Percentiles rank a stretch among this genome's conserved stretches.
These are phyloP conservation scores for Nymphalis urticae DNA, from an alignment of 2,888 invertebrate species.

Conservation along the genomic window DNA sequence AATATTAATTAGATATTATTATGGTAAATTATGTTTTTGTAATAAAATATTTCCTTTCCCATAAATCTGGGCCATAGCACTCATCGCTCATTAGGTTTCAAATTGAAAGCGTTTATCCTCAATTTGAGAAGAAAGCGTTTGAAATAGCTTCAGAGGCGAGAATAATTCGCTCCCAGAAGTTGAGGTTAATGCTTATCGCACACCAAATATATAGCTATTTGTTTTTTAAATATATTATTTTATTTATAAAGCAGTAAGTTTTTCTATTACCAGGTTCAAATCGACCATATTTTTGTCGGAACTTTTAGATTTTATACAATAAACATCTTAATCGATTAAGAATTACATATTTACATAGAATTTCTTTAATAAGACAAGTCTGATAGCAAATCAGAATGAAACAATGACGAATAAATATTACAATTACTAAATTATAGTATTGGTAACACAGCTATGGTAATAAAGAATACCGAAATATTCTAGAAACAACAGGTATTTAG, in stretches of 20 bases:
- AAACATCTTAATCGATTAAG: too few relatives aligned
- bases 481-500: not conserved
- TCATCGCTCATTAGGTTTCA: conserved; percentile 19
- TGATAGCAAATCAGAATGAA: too few relatives aligned
- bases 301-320: too few relatives aligned
- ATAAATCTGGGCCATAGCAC: conserved; percentile 3
- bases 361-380: too few relatives aligned
- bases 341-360: too few relatives aligned
- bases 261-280: not conserved
- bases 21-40: not conserved
- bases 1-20: not conserved
- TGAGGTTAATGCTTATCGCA: conserved; percentile 3
- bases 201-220: not conserved
- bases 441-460: too few relatives aligned
- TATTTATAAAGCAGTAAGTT: too few relatives aligned
- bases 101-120: conserved; percentile 21
- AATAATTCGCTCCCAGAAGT: conserved; percentile 21
- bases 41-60: not conserved
- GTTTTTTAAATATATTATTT: too few relatives aligned
- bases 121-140: conserved; percentile 28
- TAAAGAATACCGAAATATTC: not conserved
- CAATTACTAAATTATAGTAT: too few relatives aligned
- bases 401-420: too few relatives aligned
- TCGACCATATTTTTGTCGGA: too few relatives aligned
- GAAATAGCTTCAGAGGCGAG: conserved; percentile 19